A percentile compares a stretch with the other conserved stretches of the same genome.
These are phyloP conservation scores for rabbit (Oryctolagus cuniculus) DNA, from an alignment of 2,113 vertebrate genomes.

Conservation along the genomic window mOryCun1.1 NC_091436.1:8909001-8909500, in stretches of 20 bases:
- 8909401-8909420: too few relatives aligned
- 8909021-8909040: background rate
- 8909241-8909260: background rate
- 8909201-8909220: background rate
- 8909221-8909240: background rate
- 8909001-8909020: background rate
- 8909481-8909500: too few relatives aligned
- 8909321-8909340: background rate
- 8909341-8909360: background rate
- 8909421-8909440: too few relatives aligned
- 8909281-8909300: too few relatives aligned
- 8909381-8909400: too few relatives aligned
- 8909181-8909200: too few relatives aligned
- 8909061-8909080: background rate
- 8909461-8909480: too few relatives aligned
- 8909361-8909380: background rate
- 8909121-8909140: background rate
- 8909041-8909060: background rate
- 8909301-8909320: too few relatives aligned
- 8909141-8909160: background rate
- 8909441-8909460: too few relatives aligned
- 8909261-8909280: too few relatives aligned
- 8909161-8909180: background rate
- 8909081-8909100: background rate
- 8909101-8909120: background rate